These are phyloP conservation scores for Batillaria attramentaria DNA, from an alignment of 1,140 invertebrate species.

Conservation along the genomic window DNA sequence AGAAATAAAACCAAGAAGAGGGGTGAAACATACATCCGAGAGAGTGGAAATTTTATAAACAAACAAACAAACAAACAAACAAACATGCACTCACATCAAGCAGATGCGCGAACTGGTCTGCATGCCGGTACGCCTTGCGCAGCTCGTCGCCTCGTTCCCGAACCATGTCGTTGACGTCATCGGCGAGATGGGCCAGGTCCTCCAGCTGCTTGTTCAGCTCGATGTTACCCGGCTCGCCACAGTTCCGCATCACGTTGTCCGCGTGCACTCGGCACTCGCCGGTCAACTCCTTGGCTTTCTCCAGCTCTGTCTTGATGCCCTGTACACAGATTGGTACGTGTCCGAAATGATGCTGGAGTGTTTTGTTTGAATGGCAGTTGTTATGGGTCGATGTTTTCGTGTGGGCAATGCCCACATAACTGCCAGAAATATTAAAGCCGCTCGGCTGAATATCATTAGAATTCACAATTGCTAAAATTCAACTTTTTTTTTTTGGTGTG, in stretches of 20 bases:
- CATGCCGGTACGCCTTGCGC: constrained; percentile 95
- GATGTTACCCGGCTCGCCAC: constrained; percentile 95
- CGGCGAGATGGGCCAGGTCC: constrained; percentile 62
- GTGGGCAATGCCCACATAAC: too few species aligned
- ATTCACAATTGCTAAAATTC: too few species aligned
- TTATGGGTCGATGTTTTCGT: too few species aligned
- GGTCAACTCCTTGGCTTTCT: constrained; percentile 90
- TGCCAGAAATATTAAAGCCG: too few species aligned
- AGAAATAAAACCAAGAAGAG: neutral
- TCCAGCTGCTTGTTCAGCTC: constrained; percentile 98
- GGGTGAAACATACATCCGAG: too few species aligned
- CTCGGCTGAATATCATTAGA: too few species aligned
- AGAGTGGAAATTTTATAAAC: too few species aligned
- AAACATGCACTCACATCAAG: constrained; percentile 76
- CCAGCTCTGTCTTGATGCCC: constrained; percentile 94
- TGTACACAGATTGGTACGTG: too few species aligned
- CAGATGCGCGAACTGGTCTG: constrained; percentile 95
- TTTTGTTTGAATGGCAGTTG: too few species aligned
- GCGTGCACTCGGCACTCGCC: constrained; percentile 91
- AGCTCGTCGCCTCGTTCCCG: constrained; percentile 78
- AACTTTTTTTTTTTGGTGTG: too few species aligned
- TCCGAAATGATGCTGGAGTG: too few species aligned
- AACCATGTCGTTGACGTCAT: constrained; percentile 67
- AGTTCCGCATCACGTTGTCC: constrained; percentile 91
- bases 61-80: constrained; percentile 16